Percentiles rank a stretch among this genome's conserved stretches.
Conservation (phyloP, 1,140 invertebrate species). For the Eumeta japonica region DNA sequence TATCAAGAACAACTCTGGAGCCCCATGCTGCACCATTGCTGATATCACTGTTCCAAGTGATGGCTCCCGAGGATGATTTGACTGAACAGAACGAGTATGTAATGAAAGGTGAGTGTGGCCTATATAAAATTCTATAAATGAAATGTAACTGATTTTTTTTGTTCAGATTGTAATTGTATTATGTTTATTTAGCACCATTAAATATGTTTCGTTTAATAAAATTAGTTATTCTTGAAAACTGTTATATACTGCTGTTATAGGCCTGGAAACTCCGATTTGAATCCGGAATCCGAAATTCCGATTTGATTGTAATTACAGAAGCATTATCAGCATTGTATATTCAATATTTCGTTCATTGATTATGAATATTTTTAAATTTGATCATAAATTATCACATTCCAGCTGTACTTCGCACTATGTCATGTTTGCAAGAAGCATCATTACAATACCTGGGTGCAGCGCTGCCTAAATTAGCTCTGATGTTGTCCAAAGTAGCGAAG, state of each 20-base stretch:
- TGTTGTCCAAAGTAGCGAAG: constrained; percentile 81
- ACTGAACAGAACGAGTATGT: constrained; percentile 94
- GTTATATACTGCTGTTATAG: background rate
- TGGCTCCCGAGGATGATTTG: constrained; percentile 71
- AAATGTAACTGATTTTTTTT: constrained; percentile 5
- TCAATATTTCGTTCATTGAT: no score
- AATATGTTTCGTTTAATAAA: no score
- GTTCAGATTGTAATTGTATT: constrained; percentile 11
- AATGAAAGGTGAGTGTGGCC: constrained; percentile 84
- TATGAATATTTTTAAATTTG: no score
- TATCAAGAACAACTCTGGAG: constrained; percentile 60
- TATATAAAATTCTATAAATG: no score
- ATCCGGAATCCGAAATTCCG: no score
- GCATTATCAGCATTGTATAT: no score
- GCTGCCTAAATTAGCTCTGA: constrained; percentile 81
- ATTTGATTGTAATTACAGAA: no score
- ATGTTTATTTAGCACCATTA: no score
- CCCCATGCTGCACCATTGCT: constrained; percentile 69
- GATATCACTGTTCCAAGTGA: constrained; percentile 70
- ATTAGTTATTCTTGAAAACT: background rate
- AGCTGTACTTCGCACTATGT: constrained; percentile 88
- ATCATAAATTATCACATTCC: constrained; percentile 19
- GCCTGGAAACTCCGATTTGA: no score
- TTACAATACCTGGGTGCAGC: constrained; percentile 77
- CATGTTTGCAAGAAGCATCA: constrained; percentile 76